A percentile compares a stretch with the other conserved stretches of the same genome.
Evolutionary conservation across 2,888 invertebrate genomes (phyloP).

Genomic region (Coenonympha glycerion): DNA sequence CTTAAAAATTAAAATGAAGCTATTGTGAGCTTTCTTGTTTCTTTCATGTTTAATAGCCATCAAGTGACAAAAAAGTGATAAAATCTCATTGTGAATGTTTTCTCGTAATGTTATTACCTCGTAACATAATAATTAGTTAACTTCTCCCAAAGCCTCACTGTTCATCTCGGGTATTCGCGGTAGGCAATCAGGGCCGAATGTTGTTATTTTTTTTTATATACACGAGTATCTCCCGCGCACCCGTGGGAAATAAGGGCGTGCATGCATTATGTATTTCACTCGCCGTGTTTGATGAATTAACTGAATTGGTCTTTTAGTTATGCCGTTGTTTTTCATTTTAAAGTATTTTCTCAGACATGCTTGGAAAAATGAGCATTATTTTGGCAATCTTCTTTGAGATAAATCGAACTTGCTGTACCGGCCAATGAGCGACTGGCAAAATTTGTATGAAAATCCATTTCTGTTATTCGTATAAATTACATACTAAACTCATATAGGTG

Average conservation of each 20-base stretch:
- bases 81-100: background rate
- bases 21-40: no score
- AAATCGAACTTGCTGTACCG: no score
- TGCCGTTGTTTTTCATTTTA: background rate
- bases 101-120: background rate
- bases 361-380: no score
- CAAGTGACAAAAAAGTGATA: no score
- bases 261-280: slow-evolving; percentile 18
- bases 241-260: slow-evolving; percentile 20
- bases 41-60: no score
- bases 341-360: no score
- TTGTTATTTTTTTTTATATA: slow-evolving; percentile 13
- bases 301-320: background rate
- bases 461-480: no score
- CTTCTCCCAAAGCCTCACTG: background rate
- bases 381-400: no score
- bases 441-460: no score
- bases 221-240: background rate
- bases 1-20: no score
- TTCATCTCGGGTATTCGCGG: background rate
- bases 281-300: slow-evolving; percentile 11
- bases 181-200: slow-evolving; percentile 16
- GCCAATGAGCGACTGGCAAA: no score
- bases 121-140: background rate
- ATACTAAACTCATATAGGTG: no score